Base-by-base conservation (phyloP, 2,888 invertebrate genomes). In the Acholoe squamosa region DNA sequence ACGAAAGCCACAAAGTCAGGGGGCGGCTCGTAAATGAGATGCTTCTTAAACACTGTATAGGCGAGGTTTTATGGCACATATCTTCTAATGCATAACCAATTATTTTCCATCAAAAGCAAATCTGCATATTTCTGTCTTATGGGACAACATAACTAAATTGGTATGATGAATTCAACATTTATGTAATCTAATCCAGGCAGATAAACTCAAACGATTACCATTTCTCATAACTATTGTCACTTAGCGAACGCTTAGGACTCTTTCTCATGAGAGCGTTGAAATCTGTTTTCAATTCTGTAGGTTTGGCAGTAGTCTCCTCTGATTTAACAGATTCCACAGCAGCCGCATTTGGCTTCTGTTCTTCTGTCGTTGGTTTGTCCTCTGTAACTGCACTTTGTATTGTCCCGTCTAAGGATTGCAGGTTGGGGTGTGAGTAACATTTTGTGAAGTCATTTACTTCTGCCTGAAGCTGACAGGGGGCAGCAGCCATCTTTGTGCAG, bases 391-490 rank as follows among this genome's bases (percentile, higher is more conserved):
- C 61, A 61, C 71, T 1, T 71, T 71, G 25, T 43, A 80, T 0
- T 22, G 80, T 34, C 34, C 33, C 80, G 19, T 34, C 80, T 14
- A 71, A 28, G 14, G 71, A 71, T 33, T 80, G 34, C 34, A 86
- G 28, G 56, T 86, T 86, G 25, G 86, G 86, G 28, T 52, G 54
- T 3, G 86, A 86, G 86, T 86, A 86, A 54, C 25, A 52, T 54
- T 54, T 86, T 25, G 86, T 86, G 28, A 86, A 86, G 33, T 86
- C 86, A 28, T 54, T 86, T 14, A 86, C 86, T 54, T 86, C 54
- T 19, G 52, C 86, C 25, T 54, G 86, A 54, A 86, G 56, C 52
- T 86, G 54, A 19, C 86, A 86, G 10, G 86, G 86, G 16, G 86
- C 86, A 86, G 86, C 19, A 14, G 86, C 86, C 86, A 86, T 86